A percentile compares a stretch with the other conserved stretches of the same genome.
Conservation (phyloP, 2,113 vertebrate species). For the Gadus macrocephalus region DNA sequence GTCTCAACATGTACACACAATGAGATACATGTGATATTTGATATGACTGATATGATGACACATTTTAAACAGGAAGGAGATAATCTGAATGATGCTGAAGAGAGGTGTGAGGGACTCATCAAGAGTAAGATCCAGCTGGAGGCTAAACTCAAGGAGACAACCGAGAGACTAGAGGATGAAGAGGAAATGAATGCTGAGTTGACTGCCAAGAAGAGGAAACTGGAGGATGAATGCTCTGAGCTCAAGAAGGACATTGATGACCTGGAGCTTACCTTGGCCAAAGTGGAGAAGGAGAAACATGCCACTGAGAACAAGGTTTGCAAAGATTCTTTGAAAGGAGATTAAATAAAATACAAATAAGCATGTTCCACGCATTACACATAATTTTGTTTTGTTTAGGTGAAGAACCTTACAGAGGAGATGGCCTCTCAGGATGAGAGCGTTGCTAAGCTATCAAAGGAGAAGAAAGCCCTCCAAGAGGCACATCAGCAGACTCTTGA, state of each 20-base stretch:
- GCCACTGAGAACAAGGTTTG: too few relatives aligned
- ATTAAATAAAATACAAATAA: too few relatives aligned
- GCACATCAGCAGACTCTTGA: constrained; percentile 52
- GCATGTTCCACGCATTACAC: too few relatives aligned
- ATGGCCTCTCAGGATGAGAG: constrained; percentile 56
- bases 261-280: too few relatives aligned
- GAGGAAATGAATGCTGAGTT: constrained; percentile 72
- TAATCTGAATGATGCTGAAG: constrained; percentile 50
- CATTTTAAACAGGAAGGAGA: constrained; percentile 49
- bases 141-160: constrained; percentile 46
- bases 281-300: too few relatives aligned
- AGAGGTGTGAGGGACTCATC: constrained; percentile 47
- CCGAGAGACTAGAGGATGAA: constrained; percentile 74
- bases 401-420: not conserved
- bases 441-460: constrained; percentile 64
- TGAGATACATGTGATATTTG: constrained; percentile 5
- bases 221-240: too few relatives aligned
- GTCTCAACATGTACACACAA: too few relatives aligned
- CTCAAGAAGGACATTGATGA: too few relatives aligned
- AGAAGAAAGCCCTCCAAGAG: constrained; percentile 52
- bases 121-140: constrained; percentile 51
- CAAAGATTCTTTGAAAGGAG: too few relatives aligned
- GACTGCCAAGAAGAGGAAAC: too few relatives aligned
- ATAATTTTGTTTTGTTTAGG: not conserved
- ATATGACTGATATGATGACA: not conserved